phyloP scores from a whole-genome alignment of 2,888 invertebrate species.

The Scaptomyza cyrtandrae region DNA sequence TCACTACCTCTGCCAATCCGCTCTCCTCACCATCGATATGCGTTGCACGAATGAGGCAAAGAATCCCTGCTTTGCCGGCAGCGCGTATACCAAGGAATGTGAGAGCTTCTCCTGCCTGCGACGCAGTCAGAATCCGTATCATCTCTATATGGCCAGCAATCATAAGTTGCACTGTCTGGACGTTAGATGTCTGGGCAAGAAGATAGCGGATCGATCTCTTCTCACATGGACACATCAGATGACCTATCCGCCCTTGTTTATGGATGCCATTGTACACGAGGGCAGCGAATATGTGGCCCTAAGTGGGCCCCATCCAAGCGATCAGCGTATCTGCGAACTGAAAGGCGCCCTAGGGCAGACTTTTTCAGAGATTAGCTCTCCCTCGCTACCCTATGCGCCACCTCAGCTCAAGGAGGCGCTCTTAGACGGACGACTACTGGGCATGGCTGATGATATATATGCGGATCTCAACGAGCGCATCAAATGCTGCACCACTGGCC shows the following conservation, averaged over 20 bases:
- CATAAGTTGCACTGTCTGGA: constrained; percentile 82
- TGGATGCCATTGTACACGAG: constrained; percentile 61
- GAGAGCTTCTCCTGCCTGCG: constrained; percentile 74
- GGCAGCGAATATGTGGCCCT: constrained; percentile 75
- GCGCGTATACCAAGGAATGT: constrained; percentile 65
- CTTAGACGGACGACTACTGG: constrained; percentile 55
- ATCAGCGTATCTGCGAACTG: constrained; percentile 79
- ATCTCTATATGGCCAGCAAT: constrained; percentile 80
- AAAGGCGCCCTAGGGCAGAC: constrained; percentile 23
- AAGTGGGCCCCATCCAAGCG: constrained; percentile 67
- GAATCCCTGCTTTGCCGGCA: constrained; percentile 60
- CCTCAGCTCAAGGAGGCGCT: constrained; percentile 70
- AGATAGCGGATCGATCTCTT: constrained; percentile 60
- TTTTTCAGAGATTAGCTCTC: constrained; percentile 49
- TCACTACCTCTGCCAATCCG: constrained; percentile 70
- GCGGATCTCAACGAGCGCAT: constrained; percentile 73
- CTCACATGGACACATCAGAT: constrained; percentile 82
- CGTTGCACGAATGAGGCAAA: constrained; percentile 54
- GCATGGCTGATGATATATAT: constrained; percentile 62
- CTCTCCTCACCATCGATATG: constrained; percentile 74
- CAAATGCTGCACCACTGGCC: constrained; percentile 73
- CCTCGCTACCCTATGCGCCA: constrained; percentile 76
- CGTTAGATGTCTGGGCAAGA: constrained; percentile 66
- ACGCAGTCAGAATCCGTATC: constrained; percentile 73
- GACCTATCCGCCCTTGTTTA: constrained; percentile 72